Conservation (phyloP, 2,888 invertebrate genomes). For the Eugnorisma glareosa region DNA sequence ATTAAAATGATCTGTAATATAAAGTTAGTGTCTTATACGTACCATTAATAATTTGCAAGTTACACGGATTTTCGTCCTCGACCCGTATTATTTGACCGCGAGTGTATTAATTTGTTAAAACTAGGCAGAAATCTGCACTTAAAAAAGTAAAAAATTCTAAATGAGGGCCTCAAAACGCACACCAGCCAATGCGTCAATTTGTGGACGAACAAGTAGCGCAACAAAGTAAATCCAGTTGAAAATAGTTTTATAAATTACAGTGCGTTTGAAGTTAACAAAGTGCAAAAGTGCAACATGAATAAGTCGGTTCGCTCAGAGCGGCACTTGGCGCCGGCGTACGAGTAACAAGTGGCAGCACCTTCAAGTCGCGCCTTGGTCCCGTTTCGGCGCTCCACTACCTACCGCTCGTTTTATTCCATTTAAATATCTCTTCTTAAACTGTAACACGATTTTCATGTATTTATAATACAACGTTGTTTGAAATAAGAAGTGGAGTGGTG, state of each 20-base stretch:
- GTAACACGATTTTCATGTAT: not conserved
- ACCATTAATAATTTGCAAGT: too few species aligned
- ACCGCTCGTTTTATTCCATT: constrained; percentile 1
- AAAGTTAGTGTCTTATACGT: too few species aligned
- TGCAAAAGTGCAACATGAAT: not conserved
- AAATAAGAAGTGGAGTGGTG: too few species aligned
- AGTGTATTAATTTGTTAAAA: not conserved
- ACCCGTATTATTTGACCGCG: not conserved
- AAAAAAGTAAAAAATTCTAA: not conserved
- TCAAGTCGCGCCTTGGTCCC: not conserved
- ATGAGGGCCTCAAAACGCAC: not conserved
- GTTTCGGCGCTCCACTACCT: not conserved
- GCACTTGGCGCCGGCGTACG: not conserved
- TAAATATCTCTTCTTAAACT: too few species aligned
- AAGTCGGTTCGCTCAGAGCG: not conserved
- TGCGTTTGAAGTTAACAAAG: not conserved
- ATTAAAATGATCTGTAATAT: too few species aligned
- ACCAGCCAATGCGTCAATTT: not conserved
- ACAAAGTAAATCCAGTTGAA: not conserved
- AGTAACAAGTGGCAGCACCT: constrained; percentile 52
- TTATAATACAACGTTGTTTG: not conserved
- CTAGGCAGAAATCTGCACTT: not conserved
- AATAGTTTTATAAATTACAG: constrained; percentile 7
- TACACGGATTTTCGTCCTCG: too few species aligned
- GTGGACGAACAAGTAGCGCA: not conserved